These are phyloP conservation scores for Colletes gigas DNA, from an alignment of 1,140 invertebrate genomes.

Conservation along the genomic window DNA sequence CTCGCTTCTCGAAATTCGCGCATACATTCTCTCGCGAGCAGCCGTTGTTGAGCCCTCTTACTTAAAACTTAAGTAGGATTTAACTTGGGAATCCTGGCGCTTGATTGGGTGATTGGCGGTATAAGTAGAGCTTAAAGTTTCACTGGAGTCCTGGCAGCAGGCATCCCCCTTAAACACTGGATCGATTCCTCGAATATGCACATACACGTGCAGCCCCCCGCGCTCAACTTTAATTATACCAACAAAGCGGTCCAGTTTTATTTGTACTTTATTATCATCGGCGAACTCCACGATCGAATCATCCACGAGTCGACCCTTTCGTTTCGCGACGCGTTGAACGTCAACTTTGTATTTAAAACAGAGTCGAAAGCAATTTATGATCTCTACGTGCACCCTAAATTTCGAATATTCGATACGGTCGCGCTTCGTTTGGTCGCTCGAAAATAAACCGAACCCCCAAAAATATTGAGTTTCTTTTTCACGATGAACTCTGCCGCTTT, in stretches of 20 bases:
- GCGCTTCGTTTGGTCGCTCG: too few species aligned
- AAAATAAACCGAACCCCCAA: too few species aligned
- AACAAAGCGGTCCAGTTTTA: not conserved
- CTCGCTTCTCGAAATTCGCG: slow-evolving; percentile 15
- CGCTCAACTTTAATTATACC: not conserved
- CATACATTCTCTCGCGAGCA: slow-evolving; percentile 16
- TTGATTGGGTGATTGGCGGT: slow-evolving; percentile 57
- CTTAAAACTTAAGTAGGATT: slow-evolving; percentile 60
- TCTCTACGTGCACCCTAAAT: too few species aligned
- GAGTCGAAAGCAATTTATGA: too few species aligned
- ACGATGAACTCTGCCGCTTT: too few species aligned
- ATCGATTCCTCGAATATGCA: slow-evolving; percentile 23
- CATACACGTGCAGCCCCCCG: not conserved
- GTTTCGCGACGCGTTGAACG: too few species aligned
- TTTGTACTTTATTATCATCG: too few species aligned
- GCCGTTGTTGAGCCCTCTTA: slow-evolving; percentile 32
- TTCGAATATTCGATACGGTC: too few species aligned
- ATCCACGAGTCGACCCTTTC: not conserved
- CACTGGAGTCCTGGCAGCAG: not conserved
- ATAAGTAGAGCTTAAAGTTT: slow-evolving; percentile 58
- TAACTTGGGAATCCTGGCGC: slow-evolving; percentile 51
- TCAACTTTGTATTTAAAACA: too few species aligned
- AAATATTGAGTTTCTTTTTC: too few species aligned
- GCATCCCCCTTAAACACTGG: not conserved
- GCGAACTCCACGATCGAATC: not conserved